phyloP scores from a whole-genome alignment of 2,113 vertebrate genomes.

The Callipepla californica region DNA sequence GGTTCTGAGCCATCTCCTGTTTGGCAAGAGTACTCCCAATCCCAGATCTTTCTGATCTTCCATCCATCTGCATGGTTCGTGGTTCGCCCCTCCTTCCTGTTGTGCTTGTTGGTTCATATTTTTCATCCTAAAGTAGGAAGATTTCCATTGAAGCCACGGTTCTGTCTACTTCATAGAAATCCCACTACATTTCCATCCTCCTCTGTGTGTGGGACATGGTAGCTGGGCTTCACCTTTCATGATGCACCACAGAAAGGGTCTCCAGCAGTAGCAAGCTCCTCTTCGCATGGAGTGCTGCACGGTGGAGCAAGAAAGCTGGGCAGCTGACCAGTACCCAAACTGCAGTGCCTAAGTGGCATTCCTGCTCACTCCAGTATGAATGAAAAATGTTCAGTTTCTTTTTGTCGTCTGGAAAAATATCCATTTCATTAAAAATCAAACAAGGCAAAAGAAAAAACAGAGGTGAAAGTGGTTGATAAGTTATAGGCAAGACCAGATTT shows the following conservation, averaged over 20 bases:
- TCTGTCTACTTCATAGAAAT: not conserved
- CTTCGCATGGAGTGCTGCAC: not conserved
- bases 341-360: not conserved
- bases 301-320: not conserved
- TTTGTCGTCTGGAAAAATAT: not conserved
- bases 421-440: not conserved
- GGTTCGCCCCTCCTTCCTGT: not conserved
- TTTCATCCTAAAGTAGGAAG: not conserved
- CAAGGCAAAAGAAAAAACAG: not conserved
- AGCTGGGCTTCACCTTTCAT: not conserved
- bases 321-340: not conserved
- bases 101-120: not conserved
- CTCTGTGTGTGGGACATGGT: not conserved
- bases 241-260: not conserved
- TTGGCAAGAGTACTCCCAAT: not conserved
- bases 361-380: not conserved
- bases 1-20: not conserved
- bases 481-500: not conserved
- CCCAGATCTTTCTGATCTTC: fast-evolving
- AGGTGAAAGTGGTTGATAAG: not conserved
- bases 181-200: not conserved
- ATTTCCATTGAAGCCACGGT: not conserved
- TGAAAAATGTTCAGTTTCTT: not conserved
- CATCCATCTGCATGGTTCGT: fast-evolving
- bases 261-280: not conserved